Conservation (phyloP, 2,888 invertebrate genomes). For the Drosophila barbarae region DNA sequence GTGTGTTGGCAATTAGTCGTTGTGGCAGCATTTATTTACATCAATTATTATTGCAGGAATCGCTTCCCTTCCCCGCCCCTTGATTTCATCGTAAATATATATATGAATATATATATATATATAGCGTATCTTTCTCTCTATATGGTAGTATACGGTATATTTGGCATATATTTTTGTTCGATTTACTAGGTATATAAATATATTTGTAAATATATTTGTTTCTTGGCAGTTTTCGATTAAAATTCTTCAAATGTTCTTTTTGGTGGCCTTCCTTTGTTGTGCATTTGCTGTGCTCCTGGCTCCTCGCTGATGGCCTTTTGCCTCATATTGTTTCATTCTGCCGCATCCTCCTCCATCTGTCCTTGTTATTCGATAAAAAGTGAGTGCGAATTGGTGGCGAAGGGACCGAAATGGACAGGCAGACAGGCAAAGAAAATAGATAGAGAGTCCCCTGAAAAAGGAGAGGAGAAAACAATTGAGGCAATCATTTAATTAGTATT, state of each 20-base stretch:
- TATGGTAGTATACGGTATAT: constrained; percentile 37
- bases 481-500: constrained; percentile 23
- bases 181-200: constrained; percentile 34
- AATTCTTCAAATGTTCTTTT: constrained; percentile 64
- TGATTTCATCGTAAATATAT: constrained; percentile 14
- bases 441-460: constrained; percentile 9
- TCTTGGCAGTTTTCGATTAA: constrained; percentile 72
- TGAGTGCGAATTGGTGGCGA: not conserved
- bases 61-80: constrained; percentile 4
- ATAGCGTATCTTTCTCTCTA: constrained; percentile 25
- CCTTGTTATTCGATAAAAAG: not conserved
- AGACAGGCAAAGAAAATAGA: constrained; percentile 8
- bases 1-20: constrained; percentile 43
- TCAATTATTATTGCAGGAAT: constrained; percentile 49
- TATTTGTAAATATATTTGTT: constrained; percentile 56
- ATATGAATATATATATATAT: constrained; percentile 2
- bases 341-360: constrained; percentile 23
- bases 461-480: constrained; percentile 4
- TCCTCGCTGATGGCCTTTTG: constrained; percentile 16
- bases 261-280: constrained; percentile 34
- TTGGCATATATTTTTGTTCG: constrained; percentile 25
- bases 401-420: constrained; percentile 1
- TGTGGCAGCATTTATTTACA: constrained; percentile 71
- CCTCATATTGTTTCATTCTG: constrained; percentile 33
- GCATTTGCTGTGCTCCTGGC: constrained; percentile 22